Evolutionary conservation across 1,140 invertebrate species (phyloP).

Genomic region (Leptopilina clavipes): DNA sequence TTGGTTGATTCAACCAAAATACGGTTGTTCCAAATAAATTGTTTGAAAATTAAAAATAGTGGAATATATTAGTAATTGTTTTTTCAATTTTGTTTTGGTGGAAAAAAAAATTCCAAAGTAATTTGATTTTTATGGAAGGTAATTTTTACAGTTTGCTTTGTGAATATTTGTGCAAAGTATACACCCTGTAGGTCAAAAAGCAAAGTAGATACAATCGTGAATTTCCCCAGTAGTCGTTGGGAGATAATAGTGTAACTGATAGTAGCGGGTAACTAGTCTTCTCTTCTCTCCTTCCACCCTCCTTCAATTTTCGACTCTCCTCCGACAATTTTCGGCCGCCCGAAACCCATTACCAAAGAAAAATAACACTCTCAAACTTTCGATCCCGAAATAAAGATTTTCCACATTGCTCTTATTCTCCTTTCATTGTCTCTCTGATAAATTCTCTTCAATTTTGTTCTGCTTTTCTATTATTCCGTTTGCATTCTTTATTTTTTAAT

Average conservation of each 20-base stretch:
- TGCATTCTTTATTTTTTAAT: too few species aligned
- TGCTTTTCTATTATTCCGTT: too few species aligned
- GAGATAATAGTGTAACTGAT: slow-evolving; percentile 74
- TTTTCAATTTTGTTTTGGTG: too few species aligned
- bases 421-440: background rate
- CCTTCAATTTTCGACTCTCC: slow-evolving; percentile 73
- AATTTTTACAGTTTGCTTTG: too few species aligned
- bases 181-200: slow-evolving; percentile 1
- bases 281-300: slow-evolving; percentile 57
- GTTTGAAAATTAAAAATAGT: too few species aligned
- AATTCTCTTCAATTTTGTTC: background rate
- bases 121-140: too few species aligned
- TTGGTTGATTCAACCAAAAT: too few species aligned
- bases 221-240: slow-evolving; percentile 61
- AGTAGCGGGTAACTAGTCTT: slow-evolving; percentile 67
- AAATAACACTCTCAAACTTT: slow-evolving; percentile 10
- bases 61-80: too few species aligned
- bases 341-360: slow-evolving; percentile 25
- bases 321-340: slow-evolving; percentile 23
- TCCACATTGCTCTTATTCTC: background rate
- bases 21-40: too few species aligned
- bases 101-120: too few species aligned
- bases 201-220: slow-evolving; percentile 50
- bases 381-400: slow-evolving; percentile 9
- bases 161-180: background rate